Evolutionary conservation across 2,797 vertebrate genomes (phyloP).

Genomic region (Onychomys arenicola): DNA sequence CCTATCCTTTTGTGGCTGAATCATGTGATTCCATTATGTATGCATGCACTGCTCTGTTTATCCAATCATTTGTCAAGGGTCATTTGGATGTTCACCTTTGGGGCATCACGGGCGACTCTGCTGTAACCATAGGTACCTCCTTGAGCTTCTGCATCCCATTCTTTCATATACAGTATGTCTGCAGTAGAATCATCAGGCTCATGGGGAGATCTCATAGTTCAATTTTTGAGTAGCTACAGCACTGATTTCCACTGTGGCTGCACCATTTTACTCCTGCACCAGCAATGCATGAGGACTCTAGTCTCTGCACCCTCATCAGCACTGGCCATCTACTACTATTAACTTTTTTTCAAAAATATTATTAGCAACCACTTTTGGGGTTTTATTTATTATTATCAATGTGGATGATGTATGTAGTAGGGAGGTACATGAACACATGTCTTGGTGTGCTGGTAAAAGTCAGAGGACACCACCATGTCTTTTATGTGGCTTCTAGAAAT

Average conservation of each 20-base stretch:
- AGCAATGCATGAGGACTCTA: fast-evolving
- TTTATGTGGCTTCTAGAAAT: not conserved
- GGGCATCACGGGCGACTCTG: not conserved
- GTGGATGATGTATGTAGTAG: not conserved
- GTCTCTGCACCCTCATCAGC: not conserved
- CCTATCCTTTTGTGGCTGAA: not conserved
- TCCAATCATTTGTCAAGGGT: not conserved
- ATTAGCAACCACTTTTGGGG: not conserved
- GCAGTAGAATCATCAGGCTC: not conserved
- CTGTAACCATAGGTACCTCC: not conserved
- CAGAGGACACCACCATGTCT: not conserved
- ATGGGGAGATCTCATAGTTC: not conserved
- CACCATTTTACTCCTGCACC: not conserved
- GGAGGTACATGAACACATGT: not conserved
- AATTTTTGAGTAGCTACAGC: not conserved
- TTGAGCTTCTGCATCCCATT: not conserved
- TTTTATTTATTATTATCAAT: not conserved
- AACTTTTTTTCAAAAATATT: not conserved
- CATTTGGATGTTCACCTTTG: not conserved
- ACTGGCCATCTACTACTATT: not conserved
- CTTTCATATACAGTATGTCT: not conserved
- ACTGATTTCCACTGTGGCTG: not conserved
- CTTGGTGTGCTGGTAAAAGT: not conserved
- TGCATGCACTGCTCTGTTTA: not conserved
- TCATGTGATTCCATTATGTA: not conserved